Conservation (phyloP, 2,888 invertebrate species). For the Ditylenchus weischeri region DNA sequence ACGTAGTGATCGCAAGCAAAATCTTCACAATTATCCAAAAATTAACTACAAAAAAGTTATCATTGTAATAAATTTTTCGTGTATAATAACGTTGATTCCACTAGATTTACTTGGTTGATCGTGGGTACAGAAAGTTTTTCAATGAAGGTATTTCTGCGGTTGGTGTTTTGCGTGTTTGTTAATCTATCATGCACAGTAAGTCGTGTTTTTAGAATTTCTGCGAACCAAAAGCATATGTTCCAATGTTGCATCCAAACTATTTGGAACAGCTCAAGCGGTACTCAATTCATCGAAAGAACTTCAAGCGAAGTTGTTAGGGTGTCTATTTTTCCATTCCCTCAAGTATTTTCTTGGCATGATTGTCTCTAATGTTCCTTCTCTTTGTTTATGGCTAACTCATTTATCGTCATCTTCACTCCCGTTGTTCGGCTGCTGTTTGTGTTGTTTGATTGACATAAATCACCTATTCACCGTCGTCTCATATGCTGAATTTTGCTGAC, state of each 20-base stretch:
- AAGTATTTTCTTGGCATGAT: no score
- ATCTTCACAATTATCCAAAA: constrained; percentile 71
- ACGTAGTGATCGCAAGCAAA: constrained; percentile 75
- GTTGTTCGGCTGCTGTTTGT: no score
- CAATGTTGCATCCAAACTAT: constrained; percentile 28
- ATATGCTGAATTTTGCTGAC: no score
- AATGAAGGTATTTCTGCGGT: background rate
- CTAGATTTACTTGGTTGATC: constrained; percentile 79
- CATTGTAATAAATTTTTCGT: no score
- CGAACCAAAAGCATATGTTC: constrained; percentile 32
- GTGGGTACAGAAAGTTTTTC: constrained; percentile 81
- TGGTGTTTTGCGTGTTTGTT: background rate
- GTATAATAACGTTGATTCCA: no score
- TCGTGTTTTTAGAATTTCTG: constrained; percentile 34
- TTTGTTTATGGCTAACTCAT: no score
- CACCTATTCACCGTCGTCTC: no score
- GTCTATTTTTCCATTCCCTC: no score
- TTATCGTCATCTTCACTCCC: no score
- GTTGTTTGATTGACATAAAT: no score
- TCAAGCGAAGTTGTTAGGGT: no score
- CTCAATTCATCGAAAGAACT: constrained; percentile 1
- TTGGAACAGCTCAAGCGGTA: constrained; percentile 26
- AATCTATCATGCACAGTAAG: background rate
- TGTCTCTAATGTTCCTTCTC: no score
- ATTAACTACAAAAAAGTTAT: constrained; percentile 74